phyloP scores from a whole-genome alignment of 2,888 invertebrate genomes.

The Andricus curvator region DNA sequence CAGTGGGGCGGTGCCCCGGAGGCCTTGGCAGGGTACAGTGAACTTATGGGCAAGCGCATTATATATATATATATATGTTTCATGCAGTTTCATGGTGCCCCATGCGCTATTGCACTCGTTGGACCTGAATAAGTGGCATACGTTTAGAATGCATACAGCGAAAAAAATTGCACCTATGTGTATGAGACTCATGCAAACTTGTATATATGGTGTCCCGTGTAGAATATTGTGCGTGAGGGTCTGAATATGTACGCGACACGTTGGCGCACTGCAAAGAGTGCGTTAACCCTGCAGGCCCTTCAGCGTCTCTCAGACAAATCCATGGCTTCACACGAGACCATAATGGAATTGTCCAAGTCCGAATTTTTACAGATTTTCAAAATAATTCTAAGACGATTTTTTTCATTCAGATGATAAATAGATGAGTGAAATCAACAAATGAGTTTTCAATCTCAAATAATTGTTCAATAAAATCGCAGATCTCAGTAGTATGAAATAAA shows the following conservation, averaged over 20 bases:
- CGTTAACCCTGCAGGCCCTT: conserved; percentile 75
- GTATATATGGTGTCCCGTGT: conserved; percentile 20
- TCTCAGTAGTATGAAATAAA: too few species aligned
- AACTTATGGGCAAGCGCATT: conserved; percentile 64
- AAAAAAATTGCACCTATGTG: conserved; percentile 15
- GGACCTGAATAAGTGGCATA: conserved; percentile 28
- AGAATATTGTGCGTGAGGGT: conserved; percentile 19
- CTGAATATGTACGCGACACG: conserved; percentile 23
- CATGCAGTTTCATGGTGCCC: conserved; percentile 58
- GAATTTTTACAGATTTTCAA: background rate
- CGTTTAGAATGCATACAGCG: conserved; percentile 9
- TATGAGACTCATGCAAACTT: background rate
- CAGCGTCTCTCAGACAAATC: conserved; percentile 70
- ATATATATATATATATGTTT: background rate
- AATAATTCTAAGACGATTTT: background rate
- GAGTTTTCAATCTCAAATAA: too few species aligned
- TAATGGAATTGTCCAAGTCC: background rate
- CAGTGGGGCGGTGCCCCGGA: conserved; percentile 77
- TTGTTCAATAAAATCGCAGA: too few species aligned
- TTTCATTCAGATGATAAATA: background rate
- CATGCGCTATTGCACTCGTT: conserved; percentile 53
- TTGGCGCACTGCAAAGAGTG: conserved; percentile 58
- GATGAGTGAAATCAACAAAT: too few species aligned
- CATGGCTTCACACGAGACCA: conserved; percentile 44
- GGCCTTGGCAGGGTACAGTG: conserved; percentile 76